Evolutionary conservation across 2,888 invertebrate species (phyloP), one percentile per base, ranked within the genome.

Genomic region (Quadroppia sp.): DNA sequence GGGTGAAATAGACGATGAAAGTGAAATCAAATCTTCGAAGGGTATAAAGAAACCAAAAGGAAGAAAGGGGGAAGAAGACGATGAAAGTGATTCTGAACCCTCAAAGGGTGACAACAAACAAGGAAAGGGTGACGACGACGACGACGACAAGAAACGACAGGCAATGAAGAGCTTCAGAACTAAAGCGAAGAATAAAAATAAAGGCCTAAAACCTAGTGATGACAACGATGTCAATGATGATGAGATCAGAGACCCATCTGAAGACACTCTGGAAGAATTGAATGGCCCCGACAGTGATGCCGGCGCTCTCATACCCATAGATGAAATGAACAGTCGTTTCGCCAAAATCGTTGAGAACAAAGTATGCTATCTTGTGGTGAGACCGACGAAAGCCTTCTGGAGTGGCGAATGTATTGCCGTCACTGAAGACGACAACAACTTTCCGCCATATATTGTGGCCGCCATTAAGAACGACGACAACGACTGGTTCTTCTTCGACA

Each of bases 141-240:
- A 56, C 48, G 50, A n/a, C 4, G 50, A 50, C 17, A n/a, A 50
- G 17, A n/a, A 50, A 50, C 17, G n/a, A n/a, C 17, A 50, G 7
- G 20, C 50, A 7, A 3, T 50, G 6, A 20, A n/a, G 20, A 20
- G 20, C 6, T 36, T 36, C 36, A 36, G 36, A 20, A 20, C 45
- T 45, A 45, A 45, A 11, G 45, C 45, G 2, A n/a, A n/a, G n/a
- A n/a, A n/a, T 7, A 36, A 4, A 36, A 36, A 4, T 36, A 36
- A 36, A 36, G 36, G 6, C 36, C 4, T 7, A 36, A 17, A 17
- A 45, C 15, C 11, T 2, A 45, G 20, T 11, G 25, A 53, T 23
- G 59, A 61, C 59, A 61, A 17, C 30, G 67, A 67, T 67, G 67
- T 67, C 23, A 40, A 67, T 15, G 67, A 67, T 2, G 67, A 67